A percentile compares a stretch with the other conserved stretches of the same genome.
These are phyloP conservation scores for Chelidonichthys spinosus DNA, from an alignment of 2,797 vertebrate species.

Conservation along the genomic window DNA sequence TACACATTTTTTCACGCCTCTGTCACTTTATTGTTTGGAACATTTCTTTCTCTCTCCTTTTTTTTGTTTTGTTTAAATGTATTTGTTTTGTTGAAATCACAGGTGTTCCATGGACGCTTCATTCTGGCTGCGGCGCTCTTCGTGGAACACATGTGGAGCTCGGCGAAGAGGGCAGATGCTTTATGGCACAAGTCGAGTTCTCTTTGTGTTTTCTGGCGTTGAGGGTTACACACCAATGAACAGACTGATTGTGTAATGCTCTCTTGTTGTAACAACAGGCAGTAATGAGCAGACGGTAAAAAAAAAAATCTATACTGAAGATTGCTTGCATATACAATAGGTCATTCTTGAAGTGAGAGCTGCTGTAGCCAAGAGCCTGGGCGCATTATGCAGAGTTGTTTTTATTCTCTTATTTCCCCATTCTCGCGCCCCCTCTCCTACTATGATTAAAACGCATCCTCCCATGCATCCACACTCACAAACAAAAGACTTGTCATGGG, in stretches of 20 bases:
- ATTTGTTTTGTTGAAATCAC: slow-evolving; percentile 37
- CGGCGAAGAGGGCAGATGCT: slow-evolving; percentile 19
- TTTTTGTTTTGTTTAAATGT: not conserved
- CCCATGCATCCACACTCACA: slow-evolving; percentile 57
- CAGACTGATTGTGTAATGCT: slow-evolving; percentile 39
- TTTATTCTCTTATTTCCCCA: slow-evolving; percentile 32
- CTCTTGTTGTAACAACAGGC: slow-evolving; percentile 50
- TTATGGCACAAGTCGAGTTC: not conserved
- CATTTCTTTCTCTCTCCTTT: slow-evolving; percentile 12
- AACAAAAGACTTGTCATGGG: slow-evolving; percentile 78
- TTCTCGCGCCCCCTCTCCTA: slow-evolving; percentile 16
- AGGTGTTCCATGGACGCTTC: slow-evolving; percentile 18
- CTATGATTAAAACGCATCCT: slow-evolving; percentile 74
- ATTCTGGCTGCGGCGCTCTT: slow-evolving; percentile 24
- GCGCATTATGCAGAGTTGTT: slow-evolving; percentile 48
- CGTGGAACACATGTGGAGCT: slow-evolving; percentile 15
- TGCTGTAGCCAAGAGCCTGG: slow-evolving; percentile 29
- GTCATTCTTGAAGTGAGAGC: slow-evolving; percentile 49
- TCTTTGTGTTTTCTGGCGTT: slow-evolving; percentile 19
- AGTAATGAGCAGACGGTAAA: slow-evolving; percentile 58
- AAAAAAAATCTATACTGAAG: slow-evolving; percentile 50
- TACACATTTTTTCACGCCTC: slow-evolving; percentile 49
- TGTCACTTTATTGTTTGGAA: slow-evolving; percentile 48
- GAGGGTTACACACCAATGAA: slow-evolving; percentile 27
- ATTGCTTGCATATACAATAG: slow-evolving; percentile 49